A percentile compares a stretch with the other conserved stretches of the same genome.
These are phyloP conservation scores for Cheilosia vernalis DNA, from an alignment of 2,888 invertebrate species.

Conservation along the genomic window DNA sequence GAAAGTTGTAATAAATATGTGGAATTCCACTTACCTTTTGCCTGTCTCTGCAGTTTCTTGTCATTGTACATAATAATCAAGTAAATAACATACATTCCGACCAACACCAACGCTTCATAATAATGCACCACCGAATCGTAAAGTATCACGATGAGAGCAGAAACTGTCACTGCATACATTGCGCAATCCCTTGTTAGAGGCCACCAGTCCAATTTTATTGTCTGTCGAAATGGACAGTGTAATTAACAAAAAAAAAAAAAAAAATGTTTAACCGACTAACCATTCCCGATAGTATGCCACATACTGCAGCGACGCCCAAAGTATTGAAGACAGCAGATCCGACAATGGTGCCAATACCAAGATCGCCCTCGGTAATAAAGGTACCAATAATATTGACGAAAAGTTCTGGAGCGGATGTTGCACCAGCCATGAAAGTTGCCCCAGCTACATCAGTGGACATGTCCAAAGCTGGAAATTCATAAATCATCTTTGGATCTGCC, in stretches of 20 bases:
- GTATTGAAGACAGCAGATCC: constrained; percentile 94
- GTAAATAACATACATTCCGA: constrained; percentile 85
- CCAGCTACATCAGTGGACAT: constrained; percentile 95
- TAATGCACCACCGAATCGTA: constrained; percentile 92
- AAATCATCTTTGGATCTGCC: not conserved
- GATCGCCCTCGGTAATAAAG: constrained; percentile 92
- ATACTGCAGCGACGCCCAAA: constrained; percentile 92
- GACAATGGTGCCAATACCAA: constrained; percentile 92
- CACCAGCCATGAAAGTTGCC: constrained; percentile 97
- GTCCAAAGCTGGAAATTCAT: constrained; percentile 86
- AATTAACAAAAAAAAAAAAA: not conserved
- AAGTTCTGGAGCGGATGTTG: constrained; percentile 94
- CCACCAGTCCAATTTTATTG: constrained; percentile 93
- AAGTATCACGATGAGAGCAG: constrained; percentile 91
- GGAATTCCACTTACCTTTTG: constrained; percentile 27
- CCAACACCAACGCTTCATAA: constrained; percentile 91
- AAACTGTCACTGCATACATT: constrained; percentile 91
- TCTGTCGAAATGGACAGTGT: constrained; percentile 83
- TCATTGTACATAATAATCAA: constrained; percentile 52
- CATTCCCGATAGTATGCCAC: constrained; percentile 91
- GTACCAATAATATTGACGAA: constrained; percentile 95
- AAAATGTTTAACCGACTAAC: constrained; percentile 81
- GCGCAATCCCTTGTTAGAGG: constrained; percentile 92
- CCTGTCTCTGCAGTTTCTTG: constrained; percentile 27
- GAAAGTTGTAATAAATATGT: not conserved